Evolutionary conservation across 2,888 invertebrate genomes (phyloP).

Genomic region (Apocheima hispidaria): DNA sequence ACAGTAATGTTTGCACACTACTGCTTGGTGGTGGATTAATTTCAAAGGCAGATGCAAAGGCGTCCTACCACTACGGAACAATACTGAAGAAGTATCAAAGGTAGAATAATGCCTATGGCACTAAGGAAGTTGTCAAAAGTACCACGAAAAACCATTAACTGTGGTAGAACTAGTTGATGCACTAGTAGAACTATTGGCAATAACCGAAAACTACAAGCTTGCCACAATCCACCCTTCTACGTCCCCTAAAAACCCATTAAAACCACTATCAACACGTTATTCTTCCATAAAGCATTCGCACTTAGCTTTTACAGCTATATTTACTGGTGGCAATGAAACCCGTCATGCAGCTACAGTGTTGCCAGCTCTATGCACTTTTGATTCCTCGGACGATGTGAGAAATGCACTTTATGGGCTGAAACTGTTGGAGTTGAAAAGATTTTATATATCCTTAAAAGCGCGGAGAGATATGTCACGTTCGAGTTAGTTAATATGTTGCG

Average conservation of each 20-base stretch:
- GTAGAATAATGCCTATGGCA: no score
- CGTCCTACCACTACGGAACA: no score
- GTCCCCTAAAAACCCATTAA: conserved; percentile 43
- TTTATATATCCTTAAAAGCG: conserved; percentile 16
- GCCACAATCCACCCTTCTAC: conserved; percentile 30
- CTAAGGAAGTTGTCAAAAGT: no score
- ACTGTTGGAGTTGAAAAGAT: conserved; percentile 20
- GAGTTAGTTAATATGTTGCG: background rate
- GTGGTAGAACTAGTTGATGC: no score
- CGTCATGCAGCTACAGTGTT: conserved; percentile 53
- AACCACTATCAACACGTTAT: conserved; percentile 49
- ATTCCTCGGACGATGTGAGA: conserved; percentile 32
- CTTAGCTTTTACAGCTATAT: conserved; percentile 57
- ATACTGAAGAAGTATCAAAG: no score
- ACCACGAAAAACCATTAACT: no score
- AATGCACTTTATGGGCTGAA: conserved; percentile 38
- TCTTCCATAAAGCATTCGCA: conserved; percentile 57
- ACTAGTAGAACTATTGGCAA: no score
- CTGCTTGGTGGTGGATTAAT: no score
- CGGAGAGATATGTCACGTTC: background rate
- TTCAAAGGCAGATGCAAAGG: no score
- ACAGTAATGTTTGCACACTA: no score
- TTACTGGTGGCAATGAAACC: conserved; percentile 55
- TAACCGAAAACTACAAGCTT: conserved; percentile 14
- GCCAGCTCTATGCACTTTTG: conserved; percentile 42